A percentile compares a stretch with the other conserved stretches of the same genome.
Conservation (phyloP, 2,797 vertebrate genomes). For the Melanotaenia trifasciata region DNA sequence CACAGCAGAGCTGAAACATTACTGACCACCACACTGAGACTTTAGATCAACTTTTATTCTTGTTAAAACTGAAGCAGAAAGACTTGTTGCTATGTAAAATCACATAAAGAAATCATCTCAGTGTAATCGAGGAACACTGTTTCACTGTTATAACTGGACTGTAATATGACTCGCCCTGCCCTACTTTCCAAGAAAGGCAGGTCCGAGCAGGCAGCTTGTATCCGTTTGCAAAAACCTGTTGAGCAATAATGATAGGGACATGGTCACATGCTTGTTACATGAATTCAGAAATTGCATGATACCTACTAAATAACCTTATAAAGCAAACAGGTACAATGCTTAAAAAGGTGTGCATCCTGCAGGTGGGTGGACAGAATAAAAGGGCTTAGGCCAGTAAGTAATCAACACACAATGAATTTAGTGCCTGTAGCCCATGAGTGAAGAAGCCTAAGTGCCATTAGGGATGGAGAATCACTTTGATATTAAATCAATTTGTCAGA, state of each 20-base stretch:
- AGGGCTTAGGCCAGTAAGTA: constrained; percentile 63
- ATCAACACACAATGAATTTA: constrained; percentile 79
- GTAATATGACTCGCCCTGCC: background rate
- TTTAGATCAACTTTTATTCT: background rate
- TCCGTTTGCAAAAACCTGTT: constrained; percentile 52
- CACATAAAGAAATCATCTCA: constrained; percentile 1
- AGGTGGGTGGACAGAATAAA: constrained; percentile 61
- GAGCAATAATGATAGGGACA: constrained; percentile 6
- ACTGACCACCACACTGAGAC: background rate
- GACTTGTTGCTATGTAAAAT: background rate
- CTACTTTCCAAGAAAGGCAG: constrained; percentile 16
- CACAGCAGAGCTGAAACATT: background rate
- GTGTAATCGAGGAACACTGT: constrained; percentile 2
- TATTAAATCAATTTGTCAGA: constrained; percentile 88
- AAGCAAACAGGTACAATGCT: constrained; percentile 12
- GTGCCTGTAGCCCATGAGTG: constrained; percentile 66
- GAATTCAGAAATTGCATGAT: constrained; percentile 11
- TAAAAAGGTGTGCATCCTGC: constrained; percentile 17
- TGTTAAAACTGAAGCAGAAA: background rate
- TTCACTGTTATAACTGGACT: background rate
- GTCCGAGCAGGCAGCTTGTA: constrained; percentile 37
- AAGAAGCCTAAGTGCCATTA: constrained; percentile 76
- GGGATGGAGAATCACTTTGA: constrained; percentile 80
- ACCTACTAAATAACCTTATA: constrained; percentile 4
- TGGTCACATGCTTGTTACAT: background rate